phyloP scores from a whole-genome alignment of 2,888 invertebrate genomes.

The Drosophila anomalipes region DNA sequence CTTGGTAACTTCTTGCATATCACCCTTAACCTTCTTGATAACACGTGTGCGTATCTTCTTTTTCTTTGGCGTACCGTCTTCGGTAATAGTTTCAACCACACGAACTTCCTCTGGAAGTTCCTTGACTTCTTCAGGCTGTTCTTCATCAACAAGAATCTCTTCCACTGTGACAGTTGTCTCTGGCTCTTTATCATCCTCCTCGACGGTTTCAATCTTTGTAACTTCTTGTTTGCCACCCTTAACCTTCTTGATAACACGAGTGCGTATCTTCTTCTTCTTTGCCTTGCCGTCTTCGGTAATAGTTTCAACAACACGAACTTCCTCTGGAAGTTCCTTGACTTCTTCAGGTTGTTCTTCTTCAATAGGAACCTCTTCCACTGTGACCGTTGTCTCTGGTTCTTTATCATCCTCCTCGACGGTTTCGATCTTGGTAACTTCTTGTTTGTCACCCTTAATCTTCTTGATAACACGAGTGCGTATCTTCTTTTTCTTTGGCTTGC shows the following conservation, averaged over 20 bases:
- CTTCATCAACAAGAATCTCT: conserved; percentile 52
- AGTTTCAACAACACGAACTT: conserved; percentile 57
- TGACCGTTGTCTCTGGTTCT: conserved; percentile 55
- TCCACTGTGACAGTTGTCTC: conserved; percentile 63
- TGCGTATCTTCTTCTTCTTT: conserved; percentile 64
- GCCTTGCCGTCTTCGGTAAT: conserved; percentile 60
- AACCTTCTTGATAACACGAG: conserved; percentile 67
- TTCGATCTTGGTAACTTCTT: conserved; percentile 63
- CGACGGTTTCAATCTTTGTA: conserved; percentile 70
- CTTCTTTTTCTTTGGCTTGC: conserved; percentile 54
- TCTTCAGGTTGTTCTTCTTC: conserved; percentile 48
- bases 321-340: conserved; percentile 58
- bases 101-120: conserved; percentile 68
- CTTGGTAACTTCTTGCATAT: conserved; percentile 68
- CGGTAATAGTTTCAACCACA: conserved; percentile 53
- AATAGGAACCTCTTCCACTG: conserved; percentile 49
- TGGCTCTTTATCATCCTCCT: conserved; percentile 66
- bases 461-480: conserved; percentile 63
- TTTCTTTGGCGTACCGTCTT: conserved; percentile 61
- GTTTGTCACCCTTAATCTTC: conserved; percentile 61
- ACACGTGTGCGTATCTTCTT: conserved; percentile 69
- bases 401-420: conserved; percentile 65
- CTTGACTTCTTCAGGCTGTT: conserved; percentile 38
- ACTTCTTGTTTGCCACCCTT: conserved; percentile 71
- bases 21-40: conserved; percentile 69